A percentile compares a stretch with the other conserved stretches of the same genome.
These are phyloP conservation scores for Hirtodrosophila alboralis DNA, from an alignment of 2,888 invertebrate genomes.

Conservation along the genomic window DNA sequence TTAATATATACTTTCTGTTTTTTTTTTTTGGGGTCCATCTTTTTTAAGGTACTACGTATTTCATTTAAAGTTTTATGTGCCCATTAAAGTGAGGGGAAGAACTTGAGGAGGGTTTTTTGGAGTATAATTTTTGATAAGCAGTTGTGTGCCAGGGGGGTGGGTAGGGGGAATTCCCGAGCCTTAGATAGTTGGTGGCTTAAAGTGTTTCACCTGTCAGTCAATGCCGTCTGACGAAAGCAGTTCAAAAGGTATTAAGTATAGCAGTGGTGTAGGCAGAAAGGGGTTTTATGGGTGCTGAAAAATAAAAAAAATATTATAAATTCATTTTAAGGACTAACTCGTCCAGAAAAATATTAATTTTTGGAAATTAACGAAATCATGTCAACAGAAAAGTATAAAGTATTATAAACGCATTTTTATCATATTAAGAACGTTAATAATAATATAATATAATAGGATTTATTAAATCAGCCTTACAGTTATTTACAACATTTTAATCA, in stretches of 20 bases:
- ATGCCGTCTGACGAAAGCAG: slow-evolving; percentile 11
- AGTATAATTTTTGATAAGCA: slow-evolving; percentile 9
- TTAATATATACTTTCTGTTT: slow-evolving; percentile 16
- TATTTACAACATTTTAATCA: too few species aligned
- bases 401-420: too few species aligned
- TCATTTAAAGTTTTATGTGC: slow-evolving; percentile 76
- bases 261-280: too few species aligned
- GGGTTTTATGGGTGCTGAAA: too few species aligned
- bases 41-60: slow-evolving; percentile 59
- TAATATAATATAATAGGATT: too few species aligned
- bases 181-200: slow-evolving; percentile 24
- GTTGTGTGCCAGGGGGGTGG: background rate
- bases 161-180: slow-evolving; percentile 2
- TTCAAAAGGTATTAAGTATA: background rate
- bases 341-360: too few species aligned
- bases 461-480: too few species aligned
- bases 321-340: too few species aligned
- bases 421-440: too few species aligned
- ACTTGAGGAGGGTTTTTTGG: background rate
- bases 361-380: too few species aligned
- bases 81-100: slow-evolving; percentile 33
- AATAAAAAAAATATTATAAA: too few species aligned
- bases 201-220: slow-evolving; percentile 48
- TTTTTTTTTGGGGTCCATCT: slow-evolving; percentile 16
- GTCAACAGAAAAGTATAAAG: too few species aligned